Base-by-base conservation (phyloP, 2,797 vertebrate genomes). In the Zenarchopterus dispar region DNA sequence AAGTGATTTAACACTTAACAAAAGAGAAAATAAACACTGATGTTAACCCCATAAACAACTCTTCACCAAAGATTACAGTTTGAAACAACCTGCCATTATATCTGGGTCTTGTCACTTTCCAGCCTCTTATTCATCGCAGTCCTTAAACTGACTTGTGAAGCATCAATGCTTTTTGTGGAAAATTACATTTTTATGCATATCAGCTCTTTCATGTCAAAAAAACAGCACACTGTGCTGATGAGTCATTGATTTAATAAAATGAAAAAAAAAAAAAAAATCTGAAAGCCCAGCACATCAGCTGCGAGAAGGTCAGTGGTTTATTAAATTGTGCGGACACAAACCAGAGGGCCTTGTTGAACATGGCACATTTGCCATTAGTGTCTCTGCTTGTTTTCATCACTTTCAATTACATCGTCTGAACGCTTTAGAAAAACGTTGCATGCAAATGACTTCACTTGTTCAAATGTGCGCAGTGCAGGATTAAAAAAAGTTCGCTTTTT, bases 121-220 rank as follows among this genome's bases (percentile, higher is more conserved):
- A 22, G 23, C 18, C 36, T 0, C n/a, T 19, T 18, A 36, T 22
- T 55, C 55, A 54, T 71, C 57, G 51, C 21, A 55, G 39, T 42
- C 46, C 62, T 62, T 26, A 70, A 69, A 67, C 44, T 58, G 55
- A 49, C 55, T 78, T 60, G 50, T 18, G 33, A 71, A 59, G 71
- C 55, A 66, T 63, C 46, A 69, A 77, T 42, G 50, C 52, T 61
- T 85, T 78, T 81, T 47, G 61, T 54, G 70, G 75, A 52, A 83
- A 90, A 89, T 87, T 84, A 4, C 70, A 84, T 89, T 86, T 88
- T 78, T 78, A 90, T 91, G 81, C 58, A 87, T 74, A 88, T 89
- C 63, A 72, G 66, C 83, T 85, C 60, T 80, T 79, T 81, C 69
- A 80, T 66, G 75, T 83, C 80, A 77, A 84, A 60, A 62, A 36